Conservation (phyloP, 2,888 invertebrate genomes). For the Stegana nigrithorax region DNA sequence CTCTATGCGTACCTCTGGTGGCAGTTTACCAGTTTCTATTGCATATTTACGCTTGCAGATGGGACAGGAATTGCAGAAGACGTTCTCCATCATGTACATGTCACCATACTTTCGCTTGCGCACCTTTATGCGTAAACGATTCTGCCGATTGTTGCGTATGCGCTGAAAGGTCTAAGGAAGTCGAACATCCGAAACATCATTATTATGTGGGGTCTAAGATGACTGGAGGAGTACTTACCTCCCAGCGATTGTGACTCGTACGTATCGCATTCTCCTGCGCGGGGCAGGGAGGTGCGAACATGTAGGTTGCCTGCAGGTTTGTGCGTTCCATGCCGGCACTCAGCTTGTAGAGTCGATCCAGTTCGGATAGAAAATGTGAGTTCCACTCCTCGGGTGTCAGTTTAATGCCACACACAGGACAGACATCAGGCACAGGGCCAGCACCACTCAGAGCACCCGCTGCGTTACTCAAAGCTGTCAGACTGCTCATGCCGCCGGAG, state of each 20-base stretch:
- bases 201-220: too few relatives aligned
- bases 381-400: slow-evolving; percentile 77
- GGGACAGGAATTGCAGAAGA: slow-evolving; percentile 72
- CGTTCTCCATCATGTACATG: slow-evolving; percentile 68
- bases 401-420: slow-evolving; percentile 79
- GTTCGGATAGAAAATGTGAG: slow-evolving; percentile 76
- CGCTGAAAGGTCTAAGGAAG: slow-evolving; percentile 73
- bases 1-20: slow-evolving; percentile 74
- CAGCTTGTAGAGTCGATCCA: slow-evolving; percentile 76
- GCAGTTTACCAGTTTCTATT: slow-evolving; percentile 70
- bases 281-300: slow-evolving; percentile 67
- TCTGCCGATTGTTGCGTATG: slow-evolving; percentile 78
- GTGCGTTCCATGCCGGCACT: slow-evolving; percentile 69
- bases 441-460: slow-evolving; percentile 35
- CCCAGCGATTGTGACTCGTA: slow-evolving; percentile 74
- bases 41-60: slow-evolving; percentile 71
- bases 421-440: slow-evolving; percentile 67
- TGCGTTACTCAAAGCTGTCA: slow-evolving; percentile 31
- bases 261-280: slow-evolving; percentile 68
- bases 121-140: slow-evolving; percentile 75
- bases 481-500: slow-evolving; percentile 48
- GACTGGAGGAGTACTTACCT: slow-evolving; percentile 68
- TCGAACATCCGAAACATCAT: not conserved
- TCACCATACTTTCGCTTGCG: slow-evolving; percentile 76
- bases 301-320: slow-evolving; percentile 67